Conservation (phyloP, 2,888 invertebrate species). For the Leptinotarsa peninsularis region DNA sequence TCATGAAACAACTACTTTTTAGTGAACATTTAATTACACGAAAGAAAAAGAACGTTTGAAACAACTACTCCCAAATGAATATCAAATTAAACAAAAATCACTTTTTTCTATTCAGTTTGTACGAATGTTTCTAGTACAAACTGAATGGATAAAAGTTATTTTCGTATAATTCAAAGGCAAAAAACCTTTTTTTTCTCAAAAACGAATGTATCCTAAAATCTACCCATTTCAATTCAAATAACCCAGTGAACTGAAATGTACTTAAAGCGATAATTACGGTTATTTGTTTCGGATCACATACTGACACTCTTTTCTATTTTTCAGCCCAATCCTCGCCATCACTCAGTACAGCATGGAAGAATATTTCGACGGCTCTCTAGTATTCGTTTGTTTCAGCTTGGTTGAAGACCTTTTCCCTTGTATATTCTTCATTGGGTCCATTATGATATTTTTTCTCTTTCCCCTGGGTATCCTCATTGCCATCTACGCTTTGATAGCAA, state of each 20-base stretch:
- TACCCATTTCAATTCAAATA: neutral
- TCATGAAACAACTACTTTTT: too few species aligned
- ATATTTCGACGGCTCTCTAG: conserved; percentile 78
- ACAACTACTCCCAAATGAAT: too few species aligned
- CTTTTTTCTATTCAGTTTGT: too few species aligned
- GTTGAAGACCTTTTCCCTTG: conserved; percentile 83
- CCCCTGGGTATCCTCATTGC: conserved; percentile 85
- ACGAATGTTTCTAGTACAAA: too few species aligned
- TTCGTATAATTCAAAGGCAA: neutral
- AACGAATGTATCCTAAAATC: neutral
- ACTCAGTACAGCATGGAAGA: conserved; percentile 80
- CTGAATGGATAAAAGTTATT: too few species aligned
- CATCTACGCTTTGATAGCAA: conserved; percentile 87
- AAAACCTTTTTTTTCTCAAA: neutral
- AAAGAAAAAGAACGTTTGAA: too few species aligned
- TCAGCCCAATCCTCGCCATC: conserved; percentile 87
- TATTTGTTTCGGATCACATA: neutral
- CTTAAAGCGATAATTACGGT: neutral
- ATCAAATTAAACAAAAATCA: too few species aligned
- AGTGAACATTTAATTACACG: too few species aligned
- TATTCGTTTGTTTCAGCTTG: conserved; percentile 84
- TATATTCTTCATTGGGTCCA: conserved; percentile 83
- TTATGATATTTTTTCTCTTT: conserved; percentile 85
- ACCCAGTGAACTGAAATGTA: neutral
- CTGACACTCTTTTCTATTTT: conserved; percentile 59